Base-by-base conservation (phyloP, 2,113 vertebrate species). In the Clarias batrachus region DNA sequence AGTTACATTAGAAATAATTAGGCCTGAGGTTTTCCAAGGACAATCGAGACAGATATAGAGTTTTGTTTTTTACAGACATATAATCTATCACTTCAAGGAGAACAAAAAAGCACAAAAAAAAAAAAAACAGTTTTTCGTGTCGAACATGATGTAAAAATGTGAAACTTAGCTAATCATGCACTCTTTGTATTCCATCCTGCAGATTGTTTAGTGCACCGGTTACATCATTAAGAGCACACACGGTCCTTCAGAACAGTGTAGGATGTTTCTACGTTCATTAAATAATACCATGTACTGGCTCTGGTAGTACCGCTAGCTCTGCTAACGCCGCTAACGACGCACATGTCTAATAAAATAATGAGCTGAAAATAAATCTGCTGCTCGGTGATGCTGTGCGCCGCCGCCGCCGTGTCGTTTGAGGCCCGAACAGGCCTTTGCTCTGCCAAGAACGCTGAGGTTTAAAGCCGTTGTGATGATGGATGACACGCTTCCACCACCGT, bases 401-500 rank as follows among this genome's bases (percentile, higher is more conserved):
- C 57, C 68, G 81, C 57, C 11, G 41, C 25, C 37, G 70, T 78
- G 82, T 81, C 87, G 56, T 87, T 85, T 52, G 70, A 76, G 33
- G 83, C 71, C 86, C 82, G 86, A 73, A 70, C 81, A 21, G 70
- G 63, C 74, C 81, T 93, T 87, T 90, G 85, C 21, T 86, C 91
- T 92, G 92, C 91, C 91, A 92, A 87, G 90, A 83, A 90, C 81
- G 76, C 83, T 83, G 88, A 92, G 81, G 59, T 41, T 90, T 33
- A 23, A 90, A 92, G 93, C 92, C 88, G 90, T 90, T 92, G 92
- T 91, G 91, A 94, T 95, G 95, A 95, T 94, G 93, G 94, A 95
- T 95, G 94, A 94, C 92, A 93, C 88, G 88, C 92, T 92, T 94
- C 91, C 90, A 93, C 93, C 88, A 90, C 93, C 71, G 4, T 66